Evolutionary conservation across 2,113 vertebrate species (phyloP), one percentile per base, ranked within the genome.

Genomic region (Quiscalus mexicanus): DNA sequence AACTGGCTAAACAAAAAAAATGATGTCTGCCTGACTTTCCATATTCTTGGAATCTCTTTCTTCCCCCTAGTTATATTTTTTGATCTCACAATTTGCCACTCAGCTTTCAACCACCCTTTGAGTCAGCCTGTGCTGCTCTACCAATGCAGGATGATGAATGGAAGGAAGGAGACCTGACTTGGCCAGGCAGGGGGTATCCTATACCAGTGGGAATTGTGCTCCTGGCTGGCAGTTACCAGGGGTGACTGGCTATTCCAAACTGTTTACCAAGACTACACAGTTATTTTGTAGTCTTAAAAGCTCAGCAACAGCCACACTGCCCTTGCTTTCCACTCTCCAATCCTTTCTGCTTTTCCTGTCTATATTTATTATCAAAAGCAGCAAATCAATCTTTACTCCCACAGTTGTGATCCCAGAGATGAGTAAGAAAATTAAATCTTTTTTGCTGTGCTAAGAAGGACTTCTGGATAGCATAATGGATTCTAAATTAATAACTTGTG

Each of bases 401-500:
- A 52, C 25, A 81, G 60, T 70, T 49, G 52, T 52, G 56, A 86
- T 74, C 28, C 0, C 0, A 87, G 65, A 81, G 68, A 78, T 67
- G 52, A 90, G 33, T 81, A 93, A 88, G 85, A 90, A 79, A 89
- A 89, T 92, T 45, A 86, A 86, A 35, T 20, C 31, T 78, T 89
- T 81, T 86, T 84, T 60, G 15, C 65, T 83, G 68, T 78, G 65
- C 73, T 95, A 67, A 92, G 91, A 68, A 90, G 53, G 80, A 81
- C 53, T 87, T 95, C 80, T 89, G 65, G 52, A 74, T 28, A 68
- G 44, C 22, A 84, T 74, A 92, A 95, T 84, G 47, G 52, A 68
- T 91, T 96, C 49, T 76, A 92, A 95, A 94, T 75, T 28, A 95
- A 84, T 79, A 92, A 89, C 11, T 27, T 23, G 7, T 52, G 25